Evolutionary conservation across 2,113 vertebrate species (phyloP), one percentile per base, ranked within the genome.

Genomic region (Burhinus oedicnemus): DNA sequence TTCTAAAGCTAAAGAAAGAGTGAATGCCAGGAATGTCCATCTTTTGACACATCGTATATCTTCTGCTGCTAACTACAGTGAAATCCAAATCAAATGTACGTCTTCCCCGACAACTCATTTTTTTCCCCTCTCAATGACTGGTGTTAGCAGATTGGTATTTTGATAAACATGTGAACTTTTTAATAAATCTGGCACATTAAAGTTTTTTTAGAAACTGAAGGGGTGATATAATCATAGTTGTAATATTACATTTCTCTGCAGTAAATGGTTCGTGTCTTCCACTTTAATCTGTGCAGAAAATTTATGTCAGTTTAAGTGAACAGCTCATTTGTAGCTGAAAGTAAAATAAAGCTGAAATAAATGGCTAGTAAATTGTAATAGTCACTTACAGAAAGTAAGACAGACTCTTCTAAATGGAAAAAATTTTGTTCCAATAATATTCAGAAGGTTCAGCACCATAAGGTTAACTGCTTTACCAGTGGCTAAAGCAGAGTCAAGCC

Each of bases 301-400:
- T 97, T 95, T 97, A 97, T 96, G 57, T 94, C 89, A 85, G n/a
- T 97, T 97, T 98, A 97, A 98, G 64, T 96, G 90, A 97, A 97
- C 44, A 96, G 91, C 76, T 97, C 96, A 97, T 97, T 98, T 98
- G 89, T 96, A 97, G 93, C 87, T 97, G 80, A 94, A 97, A 97
- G 95, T 98, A 96, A 96, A 97, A 91, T 97, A 97, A 98, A 98
- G 88, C 51, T 92, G 91, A 98, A 97, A 96, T 96, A 97, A 97
- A 93, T 96, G 64, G 27, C 84, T 87, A 96, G 83, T 97, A 98
- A 97, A 96, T 88, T 97, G 87, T 96, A 96, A 95, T 90, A 93
- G 65, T 96, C 89, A 91, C 88, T 97, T 98, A 93, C 58, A 96
- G 36, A 84, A 98, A 95, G 47, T 65, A 74, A 94, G 47, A 70